phyloP scores from a whole-genome alignment of 2,888 invertebrate species.

The Pyrocoelia pectoralis region DNA sequence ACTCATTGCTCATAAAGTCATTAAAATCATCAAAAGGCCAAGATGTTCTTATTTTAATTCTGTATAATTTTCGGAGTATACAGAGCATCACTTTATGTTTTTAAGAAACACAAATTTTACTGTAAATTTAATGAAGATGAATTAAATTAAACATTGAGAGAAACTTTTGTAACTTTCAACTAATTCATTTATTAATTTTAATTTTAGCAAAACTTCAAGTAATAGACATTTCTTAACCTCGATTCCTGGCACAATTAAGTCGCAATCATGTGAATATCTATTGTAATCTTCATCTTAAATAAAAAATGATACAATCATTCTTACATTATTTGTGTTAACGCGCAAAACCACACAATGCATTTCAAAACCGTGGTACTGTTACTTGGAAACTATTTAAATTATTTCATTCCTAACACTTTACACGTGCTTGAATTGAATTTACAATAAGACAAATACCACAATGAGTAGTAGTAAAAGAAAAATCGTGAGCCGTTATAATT shows the following conservation, averaged over 20 bases:
- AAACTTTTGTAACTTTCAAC: no score
- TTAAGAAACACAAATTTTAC: no score
- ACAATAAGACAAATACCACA: not conserved
- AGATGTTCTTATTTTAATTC: no score
- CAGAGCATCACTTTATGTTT: no score
- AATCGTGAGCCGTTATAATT: not conserved
- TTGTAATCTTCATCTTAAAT: not conserved
- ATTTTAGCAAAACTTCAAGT: no score
- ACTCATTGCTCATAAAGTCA: no score
- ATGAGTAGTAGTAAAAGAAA: not conserved
- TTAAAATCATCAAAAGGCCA: no score
- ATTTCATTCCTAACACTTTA: conserved; percentile 3
- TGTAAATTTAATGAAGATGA: no score
- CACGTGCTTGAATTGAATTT: conserved; percentile 9
- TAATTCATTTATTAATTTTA: no score
- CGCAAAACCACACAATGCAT: not conserved
- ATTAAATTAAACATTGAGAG: no score
- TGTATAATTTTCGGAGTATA: no score
- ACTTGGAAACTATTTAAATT: conserved; percentile 1
- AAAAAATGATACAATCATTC: not conserved
- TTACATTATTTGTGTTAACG: not conserved
- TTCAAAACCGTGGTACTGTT: not conserved
- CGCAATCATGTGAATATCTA: not conserved
- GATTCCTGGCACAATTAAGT: not conserved
- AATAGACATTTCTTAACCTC: not conserved